These are phyloP conservation scores for Xylocampa areola DNA, from an alignment of 2,888 invertebrate genomes.

Conservation along the genomic window DNA sequence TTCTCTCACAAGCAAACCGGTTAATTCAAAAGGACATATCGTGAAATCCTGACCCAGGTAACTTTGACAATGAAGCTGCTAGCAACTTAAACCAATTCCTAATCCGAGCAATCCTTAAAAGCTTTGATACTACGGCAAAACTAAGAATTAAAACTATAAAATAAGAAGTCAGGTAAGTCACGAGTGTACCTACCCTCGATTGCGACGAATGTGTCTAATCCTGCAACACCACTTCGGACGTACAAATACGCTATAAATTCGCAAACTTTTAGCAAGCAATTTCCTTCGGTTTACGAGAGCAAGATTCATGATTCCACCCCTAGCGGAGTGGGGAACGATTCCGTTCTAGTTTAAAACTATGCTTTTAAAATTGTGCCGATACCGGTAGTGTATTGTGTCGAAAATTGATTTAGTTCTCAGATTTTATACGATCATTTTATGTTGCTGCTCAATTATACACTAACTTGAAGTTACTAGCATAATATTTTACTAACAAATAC, in stretches of 20 bases:
- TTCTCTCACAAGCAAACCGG: no score
- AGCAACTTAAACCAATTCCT: background rate
- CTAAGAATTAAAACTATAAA: slow-evolving; percentile 32
- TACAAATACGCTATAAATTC: slow-evolving; percentile 84
- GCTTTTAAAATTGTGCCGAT: slow-evolving; percentile 59
- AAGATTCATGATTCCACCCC: slow-evolving; percentile 79
- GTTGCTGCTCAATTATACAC: slow-evolving; percentile 13
- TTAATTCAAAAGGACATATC: no score
- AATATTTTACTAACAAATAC: slow-evolving; percentile 1
- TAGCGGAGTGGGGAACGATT: slow-evolving; percentile 53
- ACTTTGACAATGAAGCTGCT: no score
- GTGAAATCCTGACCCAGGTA: no score
- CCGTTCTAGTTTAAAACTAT: slow-evolving; percentile 62
- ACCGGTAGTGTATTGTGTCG: slow-evolving; percentile 40
- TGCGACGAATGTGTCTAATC: slow-evolving; percentile 63
- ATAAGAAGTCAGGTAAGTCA: slow-evolving; percentile 37
- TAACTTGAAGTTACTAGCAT: no score
- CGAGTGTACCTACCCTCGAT: slow-evolving; percentile 36
- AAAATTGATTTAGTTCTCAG: slow-evolving; percentile 48
- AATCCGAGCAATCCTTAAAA: background rate
- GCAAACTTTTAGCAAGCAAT: slow-evolving; percentile 86
- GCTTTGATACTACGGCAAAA: slow-evolving; percentile 2
- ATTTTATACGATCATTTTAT: slow-evolving; percentile 27
- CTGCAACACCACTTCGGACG: slow-evolving; percentile 63
- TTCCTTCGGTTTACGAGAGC: slow-evolving; percentile 82